Evolutionary conservation across 1,140 invertebrate species (phyloP).

Genomic region (Battus philenor): DNA sequence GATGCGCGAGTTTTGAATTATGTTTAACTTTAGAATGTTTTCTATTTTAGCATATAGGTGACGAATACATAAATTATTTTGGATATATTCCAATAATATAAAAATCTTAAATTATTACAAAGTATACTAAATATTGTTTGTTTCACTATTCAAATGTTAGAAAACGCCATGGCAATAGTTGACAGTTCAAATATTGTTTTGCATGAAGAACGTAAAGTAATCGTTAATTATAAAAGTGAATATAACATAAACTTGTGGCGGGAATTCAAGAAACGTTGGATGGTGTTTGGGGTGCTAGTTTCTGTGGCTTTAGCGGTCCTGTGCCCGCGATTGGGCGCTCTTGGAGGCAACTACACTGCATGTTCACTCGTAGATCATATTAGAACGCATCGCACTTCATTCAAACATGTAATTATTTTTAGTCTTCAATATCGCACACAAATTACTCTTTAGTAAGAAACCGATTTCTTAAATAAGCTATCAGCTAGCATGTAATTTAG

Average conservation of each 20-base stretch:
- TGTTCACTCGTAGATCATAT: constrained; percentile 52
- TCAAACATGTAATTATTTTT: constrained; percentile 54
- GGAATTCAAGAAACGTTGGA: constrained; percentile 48
- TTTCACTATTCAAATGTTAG: too few species aligned
- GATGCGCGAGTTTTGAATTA: constrained; percentile 51
- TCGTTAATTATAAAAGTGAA: constrained; percentile 24
- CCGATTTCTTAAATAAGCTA: too few species aligned
- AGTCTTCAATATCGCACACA: constrained; percentile 15
- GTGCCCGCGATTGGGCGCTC: constrained; percentile 43
- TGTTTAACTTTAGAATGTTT: too few species aligned
- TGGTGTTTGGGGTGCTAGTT: constrained; percentile 41
- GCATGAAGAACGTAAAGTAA: constrained; percentile 17
- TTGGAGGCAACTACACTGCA: constrained; percentile 66
- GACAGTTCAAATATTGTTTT: constrained; percentile 21
- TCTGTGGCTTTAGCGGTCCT: constrained; percentile 41
- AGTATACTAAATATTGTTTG: too few species aligned
- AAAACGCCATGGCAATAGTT: constrained; percentile 26
- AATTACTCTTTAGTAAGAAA: too few species aligned
- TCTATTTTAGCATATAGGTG: too few species aligned
- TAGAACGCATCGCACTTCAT: constrained; percentile 62
- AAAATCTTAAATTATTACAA: too few species aligned
- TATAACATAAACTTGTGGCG: constrained; percentile 44
- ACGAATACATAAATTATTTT: too few species aligned
- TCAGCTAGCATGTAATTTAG: too few species aligned
- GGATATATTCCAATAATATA: too few species aligned